Evolutionary conservation across 2,113 vertebrate genomes (phyloP), one percentile per base, ranked within the genome.

Genomic region (Pseudopipra pipra): DNA sequence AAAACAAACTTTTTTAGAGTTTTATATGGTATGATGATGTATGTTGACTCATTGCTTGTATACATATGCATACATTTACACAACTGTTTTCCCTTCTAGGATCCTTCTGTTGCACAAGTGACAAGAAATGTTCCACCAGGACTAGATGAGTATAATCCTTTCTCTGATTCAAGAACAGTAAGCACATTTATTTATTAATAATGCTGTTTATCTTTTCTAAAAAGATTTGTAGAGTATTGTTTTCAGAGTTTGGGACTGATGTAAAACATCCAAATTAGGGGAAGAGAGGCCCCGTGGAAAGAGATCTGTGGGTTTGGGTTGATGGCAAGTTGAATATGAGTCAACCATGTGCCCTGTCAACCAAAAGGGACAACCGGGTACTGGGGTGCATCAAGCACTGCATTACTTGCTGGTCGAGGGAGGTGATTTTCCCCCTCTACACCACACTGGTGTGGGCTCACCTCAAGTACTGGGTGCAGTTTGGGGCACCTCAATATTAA

Each of bases 111-210:
- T 97, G 99, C 98, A 66, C 99, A 99, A 88, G 99, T 98, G 81
- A 98, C 98, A 74, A 98, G 97, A 95, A 98, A 98, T 59, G 97
- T 97, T 95, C 98, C 98, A 71, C 97, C 98, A 11, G 98, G 98
- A 74, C 92, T 99, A 93, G 99, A 99, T 96, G 99, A 99, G 85
- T 99, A 99, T 94, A 99, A 99, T 97, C 99, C 99, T 77, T 99
- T 99, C 98, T 98, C 99, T 71, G 98, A 99, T 95, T 98, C 97
- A 86, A 99, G 98, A 98, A 98, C 98, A 46, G 99, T 99, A 98
- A 98, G 98, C 46, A 67, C 43, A 25, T 89, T 70, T 66, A 37
- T 74, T 81, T 95, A 43, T 75, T 90, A 76, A 91, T 73, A 12
- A 59, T 81, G 28, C 27, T 67, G 5, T 89, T 80, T 54, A 41